Evolutionary conservation across 2,797 vertebrate genomes (phyloP), one percentile per base, ranked within the genome.

Genomic region (Falco cherrug): DNA sequence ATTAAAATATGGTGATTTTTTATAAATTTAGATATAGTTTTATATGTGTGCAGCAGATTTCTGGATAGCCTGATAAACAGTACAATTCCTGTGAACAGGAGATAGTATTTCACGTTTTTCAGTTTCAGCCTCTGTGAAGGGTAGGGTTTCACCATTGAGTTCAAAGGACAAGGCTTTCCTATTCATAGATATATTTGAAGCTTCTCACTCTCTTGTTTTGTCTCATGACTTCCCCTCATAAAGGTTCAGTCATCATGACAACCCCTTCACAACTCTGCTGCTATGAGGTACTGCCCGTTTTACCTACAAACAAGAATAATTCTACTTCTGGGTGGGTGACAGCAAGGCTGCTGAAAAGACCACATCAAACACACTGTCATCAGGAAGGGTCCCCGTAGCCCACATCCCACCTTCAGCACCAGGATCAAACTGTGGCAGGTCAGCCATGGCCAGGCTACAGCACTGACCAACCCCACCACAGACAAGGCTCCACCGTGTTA

Each of bases 221-320:
- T 24, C 35, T 63, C 16, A 20, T 33, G 9, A 14, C 20, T 57
- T 68, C 48, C 8, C 5, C 22, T 78, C 57, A 43, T 39, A n/a
- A 65, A 71, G 45, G 37, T 41, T 31, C 9, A 28, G 47, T 57
- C 45, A 61, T 22, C 3, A 4, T 0, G 0, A 74, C 26, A 35
- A 16, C 28, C 13, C 4, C 6, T 69, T 41, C 73, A 33, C 39
- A 11, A 3, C 9, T 35, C 8, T 37, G 35, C 68, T 84, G 31
- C 39, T 65, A 2, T 12, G 9, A 74, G 26, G 17, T 6, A 10
- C 14, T 39, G 31, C 48, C 37, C 22, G 7, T 11, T 89, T 48
- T 68, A 57, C 41, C 47, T 39, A 2, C 29, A 57, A 53, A 39
- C 18, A 69, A 22, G 53, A 87, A 11, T 20, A 24, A 37, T 75